phyloP scores from a whole-genome alignment of 2,888 invertebrate species.

The Ophraella communa region DNA sequence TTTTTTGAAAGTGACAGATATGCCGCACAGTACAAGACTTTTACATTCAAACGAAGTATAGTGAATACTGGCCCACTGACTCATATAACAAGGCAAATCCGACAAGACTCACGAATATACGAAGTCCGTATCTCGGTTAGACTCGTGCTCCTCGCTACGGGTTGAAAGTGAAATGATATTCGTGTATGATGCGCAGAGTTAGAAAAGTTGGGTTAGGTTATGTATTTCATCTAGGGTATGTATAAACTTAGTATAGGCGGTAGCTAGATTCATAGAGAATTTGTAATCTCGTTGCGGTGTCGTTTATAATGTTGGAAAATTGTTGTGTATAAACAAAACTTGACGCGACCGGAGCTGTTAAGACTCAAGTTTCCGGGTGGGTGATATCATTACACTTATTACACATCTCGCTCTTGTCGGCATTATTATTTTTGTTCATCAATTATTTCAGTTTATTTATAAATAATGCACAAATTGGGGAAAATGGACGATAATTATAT shows the following conservation, averaged over 20 bases:
- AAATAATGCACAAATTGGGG: too few species aligned
- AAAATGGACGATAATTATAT: too few species aligned
- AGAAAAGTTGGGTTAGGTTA: constrained; percentile 55
- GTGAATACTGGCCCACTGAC: constrained; percentile 65
- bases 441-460: too few species aligned
- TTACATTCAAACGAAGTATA: constrained; percentile 22
- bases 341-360: constrained; percentile 5
- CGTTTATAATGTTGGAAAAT: constrained; percentile 49
- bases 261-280: constrained; percentile 35
- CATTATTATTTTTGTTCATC: not conserved
- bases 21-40: constrained; percentile 36
- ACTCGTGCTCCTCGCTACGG: constrained; percentile 25
- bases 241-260: constrained; percentile 36
- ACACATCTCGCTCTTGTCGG: not conserved
- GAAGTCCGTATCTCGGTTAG: constrained; percentile 54
- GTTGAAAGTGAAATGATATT: constrained; percentile 47
- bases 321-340: constrained; percentile 48
- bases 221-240: constrained; percentile 39
- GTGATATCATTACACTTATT: not conserved
- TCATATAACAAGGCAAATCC: constrained; percentile 61
- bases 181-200: constrained; percentile 44
- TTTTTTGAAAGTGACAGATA: constrained; percentile 23
- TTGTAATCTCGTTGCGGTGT: constrained; percentile 8
- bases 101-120: constrained; percentile 64
- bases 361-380: constrained; percentile 42